These are phyloP conservation scores for Heterodera schachtii DNA, from an alignment of 1,140 invertebrate genomes.

Conservation along the genomic window DNA sequence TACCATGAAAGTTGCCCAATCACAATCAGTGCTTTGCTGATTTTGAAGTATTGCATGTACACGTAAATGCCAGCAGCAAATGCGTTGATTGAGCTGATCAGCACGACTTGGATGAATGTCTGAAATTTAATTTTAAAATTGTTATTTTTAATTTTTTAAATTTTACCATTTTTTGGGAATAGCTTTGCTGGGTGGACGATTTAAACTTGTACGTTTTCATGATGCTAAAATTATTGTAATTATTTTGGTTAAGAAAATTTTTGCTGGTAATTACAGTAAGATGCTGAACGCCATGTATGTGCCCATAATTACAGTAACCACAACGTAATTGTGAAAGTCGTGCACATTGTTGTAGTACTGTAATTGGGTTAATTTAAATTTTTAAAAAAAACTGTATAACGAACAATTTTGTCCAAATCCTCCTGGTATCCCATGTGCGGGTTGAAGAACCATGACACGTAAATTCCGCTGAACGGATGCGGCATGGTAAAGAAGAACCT, in stretches of 20 bases:
- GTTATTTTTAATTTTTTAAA: background rate
- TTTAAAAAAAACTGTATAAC: background rate
- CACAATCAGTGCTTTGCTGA: constrained; percentile 31
- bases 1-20: constrained; percentile 12
- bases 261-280: background rate
- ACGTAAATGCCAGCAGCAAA: constrained; percentile 35
- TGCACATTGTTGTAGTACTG: constrained; percentile 39
- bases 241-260: background rate
- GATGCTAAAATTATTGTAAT: constrained; percentile 21
- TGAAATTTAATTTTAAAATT: constrained; percentile 8
- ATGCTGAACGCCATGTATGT: constrained; percentile 24
- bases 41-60: constrained; percentile 29
- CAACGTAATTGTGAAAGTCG: constrained; percentile 19
- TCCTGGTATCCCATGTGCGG: constrained; percentile 32
- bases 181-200: background rate
- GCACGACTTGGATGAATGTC: constrained; percentile 36
- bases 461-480: constrained; percentile 28
- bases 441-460: constrained; percentile 36
- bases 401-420: constrained; percentile 27
- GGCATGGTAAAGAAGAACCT: constrained; percentile 48
- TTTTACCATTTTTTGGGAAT: background rate
- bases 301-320: constrained; percentile 13
- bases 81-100: constrained; percentile 34
- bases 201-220: background rate
- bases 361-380: constrained; percentile 7